Base-by-base conservation (phyloP, 2,797 vertebrate genomes). In the Notolepis coatsorum region DNA sequence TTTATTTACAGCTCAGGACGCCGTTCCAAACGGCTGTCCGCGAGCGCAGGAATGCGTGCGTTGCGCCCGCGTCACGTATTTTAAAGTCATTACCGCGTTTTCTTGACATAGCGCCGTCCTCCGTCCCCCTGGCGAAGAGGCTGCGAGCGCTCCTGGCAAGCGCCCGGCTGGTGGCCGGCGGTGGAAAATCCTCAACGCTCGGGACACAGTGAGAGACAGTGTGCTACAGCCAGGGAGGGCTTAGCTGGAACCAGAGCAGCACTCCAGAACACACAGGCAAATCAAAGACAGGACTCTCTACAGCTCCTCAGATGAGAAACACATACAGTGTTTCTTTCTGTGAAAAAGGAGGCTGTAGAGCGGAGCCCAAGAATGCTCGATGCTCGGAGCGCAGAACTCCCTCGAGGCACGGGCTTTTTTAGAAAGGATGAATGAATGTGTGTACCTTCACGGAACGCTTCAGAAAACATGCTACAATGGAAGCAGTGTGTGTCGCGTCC, bases 1-100 rank as follows among this genome's bases (percentile, higher is more conserved):
- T 90, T 90, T 91, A 89, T 91, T 91, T 89, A 89, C 88, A 91
- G 73, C 88, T 88, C 47, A 35, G 79, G 82, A 86, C 38, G 7
- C 35, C 62, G 73, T 91, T n/a, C 88, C 89, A 90, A 86, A 39
- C 64, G 81, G 70, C 84, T 84, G 82, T 84, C 82, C 72, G 65
- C 81, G 84, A 87, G 71, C 76, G 75, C 70, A 84, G 43, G 82
- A 75, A 73, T 87, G 78, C 23, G 2, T 37, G 18, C 33, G 28
- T 61, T 63, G 56, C 58, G 67, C 54, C 58, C 57, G 27, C 33
- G 51, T 53, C 35, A 20, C 30, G 50, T 53, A 67, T 89, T 91
- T 90, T 81, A 86, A 90, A 90, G 80, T 79, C 80, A 89, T 90
- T 88, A 86, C 71, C 58, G 60, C 31, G 28, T 27, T 73, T 77